Evolutionary conservation across 2,797 vertebrate genomes (phyloP), one percentile per base, ranked within the genome.

Genomic region (Cottoperca gobio): DNA sequence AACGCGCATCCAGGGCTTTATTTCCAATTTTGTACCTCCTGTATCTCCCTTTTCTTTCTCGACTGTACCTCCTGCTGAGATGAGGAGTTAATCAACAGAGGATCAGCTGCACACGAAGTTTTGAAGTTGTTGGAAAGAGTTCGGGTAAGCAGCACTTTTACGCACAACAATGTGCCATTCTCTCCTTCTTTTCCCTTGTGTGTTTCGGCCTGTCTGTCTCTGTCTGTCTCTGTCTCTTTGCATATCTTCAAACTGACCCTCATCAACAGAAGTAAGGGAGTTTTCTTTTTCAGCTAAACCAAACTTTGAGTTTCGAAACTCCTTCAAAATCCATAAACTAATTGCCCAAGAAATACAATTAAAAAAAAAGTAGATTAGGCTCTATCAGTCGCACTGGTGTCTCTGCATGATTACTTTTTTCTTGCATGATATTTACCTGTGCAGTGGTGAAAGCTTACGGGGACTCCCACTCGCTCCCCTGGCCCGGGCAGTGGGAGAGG

Each of bases 121-220:
- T 62, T 61, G 6, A 86, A 89, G 70, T 88, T 78, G 63, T 60
- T 76, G 61, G 76, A 79, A 66, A 86, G 35, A 81, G 77, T 89
- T 87, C 28, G 60, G 93, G 92, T 93, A 89, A 89, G 91, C 39
- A 37, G 72, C 63, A 53, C 82, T 83, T 91, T 90, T 89, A 89
- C 86, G 82, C 88, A 81, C 79, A 46, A 6, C 58, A 26, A 8
- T 54, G 73, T 57, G 49, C 59, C 69, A 73, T 5, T 28, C 12
- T 55, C 12, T 58, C 60, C 2, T 14, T 28, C 4, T 55, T 21
- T 50, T 2, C 2, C 9, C 45, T 14, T 31, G 21, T 43, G 6
- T 45, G 8, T 28, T 9, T 52, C 12, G 49, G 2, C 12, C 12
- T 6, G 42, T 59, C 9, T 65, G 8, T n/a, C 8, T 58, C 7